Conservation (phyloP, 2,888 invertebrate genomes). For the Zygogramma bicolorata region DNA sequence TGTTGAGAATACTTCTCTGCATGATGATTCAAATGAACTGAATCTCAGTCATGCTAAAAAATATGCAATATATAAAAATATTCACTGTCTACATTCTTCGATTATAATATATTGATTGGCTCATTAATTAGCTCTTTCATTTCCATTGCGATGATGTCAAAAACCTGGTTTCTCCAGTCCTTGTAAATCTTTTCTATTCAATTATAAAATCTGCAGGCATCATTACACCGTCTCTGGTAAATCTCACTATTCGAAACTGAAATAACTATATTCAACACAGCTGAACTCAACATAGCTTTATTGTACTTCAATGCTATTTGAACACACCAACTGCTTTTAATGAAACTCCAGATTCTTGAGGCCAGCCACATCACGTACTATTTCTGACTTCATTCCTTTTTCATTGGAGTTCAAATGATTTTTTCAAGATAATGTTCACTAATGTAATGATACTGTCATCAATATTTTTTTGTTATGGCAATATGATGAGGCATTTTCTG, state of each 20-base stretch:
- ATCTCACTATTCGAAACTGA: not conserved
- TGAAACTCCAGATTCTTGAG: not conserved
- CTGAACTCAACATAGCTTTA: not conserved
- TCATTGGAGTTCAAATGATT: not conserved
- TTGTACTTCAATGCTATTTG: not conserved
- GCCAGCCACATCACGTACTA: not conserved
- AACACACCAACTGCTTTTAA: not conserved
- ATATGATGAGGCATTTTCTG: not conserved
- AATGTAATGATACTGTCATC: not conserved
- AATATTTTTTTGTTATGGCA: not conserved
- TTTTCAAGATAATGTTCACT: not conserved
- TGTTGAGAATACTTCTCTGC: not conserved
- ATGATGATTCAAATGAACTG: not conserved
- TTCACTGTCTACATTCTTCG: no score
- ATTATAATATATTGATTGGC: no score
- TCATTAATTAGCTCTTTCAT: no score
- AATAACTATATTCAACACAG: not conserved
- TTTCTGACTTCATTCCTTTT: not conserved
- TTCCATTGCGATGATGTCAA: no score
- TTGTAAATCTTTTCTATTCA: no score
- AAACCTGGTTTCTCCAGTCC: no score
- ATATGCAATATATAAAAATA: no score
- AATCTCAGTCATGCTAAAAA: not conserved
- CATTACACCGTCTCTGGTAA: not conserved
- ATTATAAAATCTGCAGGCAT: no score